These are phyloP conservation scores for Anagrus nilaparvatae DNA, from an alignment of 1,140 invertebrate species.

Conservation along the genomic window DNA sequence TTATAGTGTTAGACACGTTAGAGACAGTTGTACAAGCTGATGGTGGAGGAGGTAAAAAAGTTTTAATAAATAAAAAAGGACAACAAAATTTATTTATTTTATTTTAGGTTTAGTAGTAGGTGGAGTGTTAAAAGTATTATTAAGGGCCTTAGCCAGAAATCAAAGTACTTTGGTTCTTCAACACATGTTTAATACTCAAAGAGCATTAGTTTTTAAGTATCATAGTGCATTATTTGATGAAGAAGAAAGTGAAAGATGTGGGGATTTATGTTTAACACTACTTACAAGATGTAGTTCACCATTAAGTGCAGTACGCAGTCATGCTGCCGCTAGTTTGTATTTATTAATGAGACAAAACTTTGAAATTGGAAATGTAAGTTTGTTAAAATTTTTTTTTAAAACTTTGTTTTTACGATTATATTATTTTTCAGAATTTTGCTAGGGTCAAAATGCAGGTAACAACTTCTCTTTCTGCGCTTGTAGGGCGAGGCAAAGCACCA, in stretches of 20 bases:
- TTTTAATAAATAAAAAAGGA: neutral
- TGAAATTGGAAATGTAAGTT: slow-evolving; percentile 85
- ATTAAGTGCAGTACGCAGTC: slow-evolving; percentile 70
- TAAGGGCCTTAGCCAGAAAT: slow-evolving; percentile 77
- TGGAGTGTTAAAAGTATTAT: slow-evolving; percentile 70
- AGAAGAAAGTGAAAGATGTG: slow-evolving; percentile 83
- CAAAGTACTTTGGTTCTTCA: slow-evolving; percentile 82
- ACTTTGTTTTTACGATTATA: slow-evolving; percentile 3
- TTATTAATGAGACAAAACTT: slow-evolving; percentile 95
- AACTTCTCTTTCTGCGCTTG: slow-evolving; percentile 85
- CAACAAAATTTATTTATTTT: slow-evolving; percentile 28
- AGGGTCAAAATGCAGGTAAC: slow-evolving; percentile 98
- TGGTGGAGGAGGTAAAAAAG: slow-evolving; percentile 30
- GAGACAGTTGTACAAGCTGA: slow-evolving; percentile 74
- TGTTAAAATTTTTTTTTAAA: neutral
- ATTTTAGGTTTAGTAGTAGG: slow-evolving; percentile 50
- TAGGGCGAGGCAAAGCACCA: slow-evolving; percentile 74
- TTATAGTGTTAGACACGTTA: slow-evolving; percentile 80
- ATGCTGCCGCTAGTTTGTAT: slow-evolving; percentile 88
- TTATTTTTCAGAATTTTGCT: slow-evolving; percentile 74
- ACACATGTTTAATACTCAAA: slow-evolving; percentile 85
- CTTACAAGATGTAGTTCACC: slow-evolving; percentile 87
- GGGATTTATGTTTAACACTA: slow-evolving; percentile 80
- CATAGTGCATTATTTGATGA: slow-evolving; percentile 86
- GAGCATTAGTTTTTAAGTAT: slow-evolving; percentile 85